Evolutionary conservation across 2,888 invertebrate genomes (phyloP), one percentile per base, ranked within the genome.

Genomic region (Leptura quadrifasciata): DNA sequence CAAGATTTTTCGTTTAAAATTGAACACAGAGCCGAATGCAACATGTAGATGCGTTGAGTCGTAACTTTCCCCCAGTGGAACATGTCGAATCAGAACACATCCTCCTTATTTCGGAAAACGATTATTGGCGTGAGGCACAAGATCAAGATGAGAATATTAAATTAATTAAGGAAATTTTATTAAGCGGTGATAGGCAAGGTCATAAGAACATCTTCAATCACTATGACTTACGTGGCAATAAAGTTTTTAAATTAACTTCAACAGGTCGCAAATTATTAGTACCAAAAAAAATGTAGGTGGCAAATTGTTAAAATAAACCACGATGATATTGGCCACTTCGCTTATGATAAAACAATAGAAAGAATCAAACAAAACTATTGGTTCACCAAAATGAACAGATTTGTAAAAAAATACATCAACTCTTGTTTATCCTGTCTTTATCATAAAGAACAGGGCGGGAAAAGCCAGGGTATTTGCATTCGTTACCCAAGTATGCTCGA

Each of bases 1-100:
- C 31, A 5, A 65, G 75, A 81, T 47, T 81, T 77, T 71, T 67
- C 39, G 31, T 80, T 78, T 65, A 35, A 74, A 63, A 74, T 80
- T 39, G 20, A 61, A 63, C 78, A 81, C 61, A 76, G 68, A 55
- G 58, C 79, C 10, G 80, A 70, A 86, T 88, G 85, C 18, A 73
- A 64, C 87, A 87, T 75, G 86, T 86, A 0, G 87, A 88, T 35
- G 79, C 86, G 52, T 74, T 86, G 71, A 85, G 84, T 76, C 21
- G 86, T 76, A 76, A 72, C 27, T n/a, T 18, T n/a, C 24, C 31
- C 15, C 64, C 10, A 27, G 24, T 17, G 17, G 21, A 27, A 27
- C 3, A 27, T 10, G 3, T 10, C n/a, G 4, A 35, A 17, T 12
- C 21, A 2, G 39, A 77, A 31, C 12, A 55, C 31, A 27, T 80